Conservation (phyloP, 30 jellyfish, hydroid and myxozoan genomes). For the Phacellophora camtschatica region DNA sequence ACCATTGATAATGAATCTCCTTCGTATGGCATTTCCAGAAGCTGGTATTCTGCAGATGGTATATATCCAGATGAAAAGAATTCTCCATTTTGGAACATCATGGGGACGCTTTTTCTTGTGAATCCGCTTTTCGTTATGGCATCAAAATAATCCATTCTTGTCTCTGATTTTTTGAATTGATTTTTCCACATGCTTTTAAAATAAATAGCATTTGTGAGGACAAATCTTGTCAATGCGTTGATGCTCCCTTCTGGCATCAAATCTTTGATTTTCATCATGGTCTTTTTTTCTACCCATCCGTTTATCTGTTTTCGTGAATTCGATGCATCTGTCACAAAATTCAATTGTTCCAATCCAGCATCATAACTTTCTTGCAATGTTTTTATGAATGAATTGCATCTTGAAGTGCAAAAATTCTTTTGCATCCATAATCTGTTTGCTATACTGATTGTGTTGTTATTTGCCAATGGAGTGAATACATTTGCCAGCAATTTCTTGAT, state of each 20-base stretch:
- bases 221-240: slow-evolving; percentile 43
- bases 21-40: slow-evolving; percentile 71
- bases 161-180: slow-evolving; percentile 25
- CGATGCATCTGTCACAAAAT: slow-evolving; percentile 43
- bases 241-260: slow-evolving; percentile 52
- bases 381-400: slow-evolving; percentile 9
- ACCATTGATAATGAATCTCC: slow-evolving; percentile 48
- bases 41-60: slow-evolving; percentile 28
- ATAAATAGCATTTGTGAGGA: slow-evolving; percentile 65
- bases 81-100: slow-evolving; percentile 48
- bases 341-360: slow-evolving; percentile 25
- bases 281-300: slow-evolving; percentile 67
- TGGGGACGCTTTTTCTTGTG: slow-evolving; percentile 7
- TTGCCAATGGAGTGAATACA: slow-evolving; percentile 15
- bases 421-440: slow-evolving; percentile 84
- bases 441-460: slow-evolving; percentile 25
- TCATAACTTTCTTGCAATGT: neutral
- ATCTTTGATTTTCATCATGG: slow-evolving; percentile 46
- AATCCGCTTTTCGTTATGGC: neutral
- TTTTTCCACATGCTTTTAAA: slow-evolving; percentile 64
- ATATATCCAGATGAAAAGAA: slow-evolving; percentile 17
- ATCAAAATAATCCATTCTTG: slow-evolving; percentile 1
- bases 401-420: slow-evolving; percentile 14
- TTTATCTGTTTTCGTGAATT: slow-evolving; percentile 34
- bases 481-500: neutral